phyloP scores from a whole-genome alignment of 2,888 invertebrate genomes.

The Macrostomum cliftonense region DNA sequence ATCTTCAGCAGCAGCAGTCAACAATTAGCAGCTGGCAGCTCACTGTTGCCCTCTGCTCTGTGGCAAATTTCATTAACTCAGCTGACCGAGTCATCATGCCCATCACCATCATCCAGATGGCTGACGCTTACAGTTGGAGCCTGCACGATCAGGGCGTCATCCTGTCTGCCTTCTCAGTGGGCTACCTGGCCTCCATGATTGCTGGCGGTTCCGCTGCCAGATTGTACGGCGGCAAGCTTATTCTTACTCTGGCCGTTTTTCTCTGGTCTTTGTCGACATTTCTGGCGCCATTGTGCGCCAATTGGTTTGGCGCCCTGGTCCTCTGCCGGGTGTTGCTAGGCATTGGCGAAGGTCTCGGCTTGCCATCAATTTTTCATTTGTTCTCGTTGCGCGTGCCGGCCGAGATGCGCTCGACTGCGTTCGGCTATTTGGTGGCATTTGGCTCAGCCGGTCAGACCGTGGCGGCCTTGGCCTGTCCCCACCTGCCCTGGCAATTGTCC shows the following conservation, averaged over 20 bases:
- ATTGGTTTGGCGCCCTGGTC: constrained; percentile 46
- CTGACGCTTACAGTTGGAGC: constrained; percentile 51
- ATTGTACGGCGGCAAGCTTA: constrained; percentile 50
- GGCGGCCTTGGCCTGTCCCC: constrained; percentile 52
- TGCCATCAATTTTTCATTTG: constrained; percentile 56
- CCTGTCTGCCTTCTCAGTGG: constrained; percentile 54
- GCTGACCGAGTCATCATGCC: constrained; percentile 60
- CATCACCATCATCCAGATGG: constrained; percentile 55
- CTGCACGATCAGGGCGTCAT: constrained; percentile 56
- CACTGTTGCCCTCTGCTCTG: constrained; percentile 48
- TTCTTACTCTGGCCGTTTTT: constrained; percentile 50
- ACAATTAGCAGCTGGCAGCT: not conserved
- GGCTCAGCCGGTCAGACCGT: constrained; percentile 58
- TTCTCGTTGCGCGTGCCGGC: constrained; percentile 53
- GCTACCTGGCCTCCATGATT: constrained; percentile 57
- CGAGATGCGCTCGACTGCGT: constrained; percentile 53
- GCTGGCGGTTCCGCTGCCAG: constrained; percentile 51
- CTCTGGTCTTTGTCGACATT: constrained; percentile 56
- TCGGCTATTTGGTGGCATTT: constrained; percentile 52
- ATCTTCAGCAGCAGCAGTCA: too few species aligned
- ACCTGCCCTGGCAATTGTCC: constrained; percentile 49
- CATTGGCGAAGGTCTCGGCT: constrained; percentile 55
- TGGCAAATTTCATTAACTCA: constrained; percentile 57
- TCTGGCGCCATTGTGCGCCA: constrained; percentile 50
- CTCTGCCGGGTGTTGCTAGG: constrained; percentile 50